phyloP scores from a whole-genome alignment of 2,113 vertebrate species.

The Chascanopsetta lugubris region DNA sequence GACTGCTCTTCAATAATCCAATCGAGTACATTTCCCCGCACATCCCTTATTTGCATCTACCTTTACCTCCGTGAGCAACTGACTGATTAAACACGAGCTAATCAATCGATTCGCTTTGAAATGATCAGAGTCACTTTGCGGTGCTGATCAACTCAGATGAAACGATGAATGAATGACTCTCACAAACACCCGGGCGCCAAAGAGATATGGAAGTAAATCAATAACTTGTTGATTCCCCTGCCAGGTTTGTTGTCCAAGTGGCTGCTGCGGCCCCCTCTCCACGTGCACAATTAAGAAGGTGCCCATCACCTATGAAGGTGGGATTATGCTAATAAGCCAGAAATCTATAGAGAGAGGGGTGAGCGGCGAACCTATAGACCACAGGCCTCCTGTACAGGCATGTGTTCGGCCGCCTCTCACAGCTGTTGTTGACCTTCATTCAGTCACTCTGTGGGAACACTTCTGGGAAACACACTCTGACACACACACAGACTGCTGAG shows the following conservation, averaged over 20 bases:
- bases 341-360: too few relatives aligned
- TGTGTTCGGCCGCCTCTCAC: neutral
- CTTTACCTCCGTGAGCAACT: neutral
- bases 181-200: too few relatives aligned
- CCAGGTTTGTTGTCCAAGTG: too few relatives aligned
- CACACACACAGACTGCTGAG: neutral
- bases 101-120: slow-evolving; percentile 3
- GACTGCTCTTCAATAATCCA: too few relatives aligned
- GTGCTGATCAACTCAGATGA: neutral
- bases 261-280: too few relatives aligned
- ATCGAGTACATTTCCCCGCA: too few relatives aligned
- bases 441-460: slow-evolving; percentile 5
- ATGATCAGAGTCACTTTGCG: neutral
- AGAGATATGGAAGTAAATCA: too few relatives aligned
- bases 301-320: too few relatives aligned
- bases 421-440: slow-evolving; percentile 40
- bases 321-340: too few relatives aligned
- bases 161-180: too few relatives aligned
- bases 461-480: slow-evolving; percentile 36
- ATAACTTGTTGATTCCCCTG: too few relatives aligned
- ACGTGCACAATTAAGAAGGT: too few relatives aligned
- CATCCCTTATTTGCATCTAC: neutral
- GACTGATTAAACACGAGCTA: neutral
- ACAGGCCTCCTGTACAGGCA: neutral
- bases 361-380: neutral